Percentiles rank a stretch among this genome's conserved stretches.
These are phyloP conservation scores for Trissonchulus sp. DNA, from an alignment of 2,888 invertebrate species.

Conservation along the genomic window DNA sequence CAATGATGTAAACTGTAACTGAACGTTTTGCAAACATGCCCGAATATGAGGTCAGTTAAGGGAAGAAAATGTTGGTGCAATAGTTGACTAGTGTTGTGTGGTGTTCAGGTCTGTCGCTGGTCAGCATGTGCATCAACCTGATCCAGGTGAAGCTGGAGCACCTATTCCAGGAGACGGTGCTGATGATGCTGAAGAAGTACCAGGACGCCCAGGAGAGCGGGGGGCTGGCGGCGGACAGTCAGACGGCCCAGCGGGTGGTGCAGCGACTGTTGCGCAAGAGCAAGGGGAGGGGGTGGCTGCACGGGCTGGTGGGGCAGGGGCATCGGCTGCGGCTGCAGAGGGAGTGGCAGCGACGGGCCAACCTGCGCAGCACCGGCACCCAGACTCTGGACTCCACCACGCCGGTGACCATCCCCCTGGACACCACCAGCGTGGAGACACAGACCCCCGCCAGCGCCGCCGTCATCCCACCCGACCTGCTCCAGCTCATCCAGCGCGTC, in stretches of 20 bases:
- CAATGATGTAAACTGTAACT: no score
- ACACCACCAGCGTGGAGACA: background rate
- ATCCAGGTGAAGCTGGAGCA: constrained; percentile 37
- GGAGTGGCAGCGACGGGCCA: background rate
- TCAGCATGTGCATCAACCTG: constrained; percentile 45
- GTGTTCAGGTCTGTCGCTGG: constrained; percentile 45
- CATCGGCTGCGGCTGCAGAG: background rate
- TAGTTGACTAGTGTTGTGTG: no score
- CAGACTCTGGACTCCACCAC: background rate
- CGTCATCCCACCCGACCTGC: background rate
- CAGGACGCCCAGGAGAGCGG: constrained; percentile 9
- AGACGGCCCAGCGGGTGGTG: background rate
- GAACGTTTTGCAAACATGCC: no score
- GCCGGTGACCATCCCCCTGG: background rate
- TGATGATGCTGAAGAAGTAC: constrained; percentile 50
- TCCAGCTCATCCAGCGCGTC: background rate
- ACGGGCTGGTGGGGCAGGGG: background rate
- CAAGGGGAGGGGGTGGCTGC: background rate
- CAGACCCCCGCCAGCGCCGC: background rate
- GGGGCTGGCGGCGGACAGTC: background rate
- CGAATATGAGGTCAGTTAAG: no score
- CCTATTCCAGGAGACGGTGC: constrained; percentile 38
- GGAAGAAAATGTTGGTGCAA: no score
- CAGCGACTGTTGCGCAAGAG: background rate
- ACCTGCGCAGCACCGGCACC: background rate